Conservation (phyloP, 2,797 vertebrate genomes). For the Catamblyrhynchus diadema region DNA sequence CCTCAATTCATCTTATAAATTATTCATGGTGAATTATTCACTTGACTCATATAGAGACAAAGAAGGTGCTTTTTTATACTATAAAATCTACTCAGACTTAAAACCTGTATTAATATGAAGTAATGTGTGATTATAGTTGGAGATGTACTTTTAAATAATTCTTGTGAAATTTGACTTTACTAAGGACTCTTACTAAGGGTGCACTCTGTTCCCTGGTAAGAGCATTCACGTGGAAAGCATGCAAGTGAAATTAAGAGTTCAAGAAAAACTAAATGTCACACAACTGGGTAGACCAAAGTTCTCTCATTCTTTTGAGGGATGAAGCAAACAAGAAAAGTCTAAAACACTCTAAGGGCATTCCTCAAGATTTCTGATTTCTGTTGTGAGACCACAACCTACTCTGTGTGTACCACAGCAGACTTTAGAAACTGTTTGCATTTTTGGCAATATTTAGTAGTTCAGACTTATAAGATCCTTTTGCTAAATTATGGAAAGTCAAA, state of each 20-base stretch:
- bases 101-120: constrained; percentile 12
- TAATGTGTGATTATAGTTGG: background rate
- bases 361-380: background rate
- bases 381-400: background rate
- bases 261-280: background rate
- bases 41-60: constrained; percentile 34
- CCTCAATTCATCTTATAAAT: constrained; percentile 34
- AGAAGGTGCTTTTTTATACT: constrained; percentile 3
- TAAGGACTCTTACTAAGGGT: background rate
- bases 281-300: background rate
- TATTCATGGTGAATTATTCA: constrained; percentile 53
- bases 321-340: background rate
- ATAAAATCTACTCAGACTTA: constrained; percentile 23
- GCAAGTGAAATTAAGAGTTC: background rate
- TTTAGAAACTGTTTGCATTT: background rate
- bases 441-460: background rate
- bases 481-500: background rate
- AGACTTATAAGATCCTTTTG: background rate
- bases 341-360: background rate
- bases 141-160: constrained; percentile 8
- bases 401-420: background rate
- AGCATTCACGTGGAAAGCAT: background rate
- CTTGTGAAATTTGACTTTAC: background rate
- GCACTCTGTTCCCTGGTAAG: background rate
- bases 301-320: background rate